These are phyloP conservation scores for Poicephalus meyeri DNA, from an alignment of 2,113 vertebrate genomes.

Conservation along the genomic window DNA sequence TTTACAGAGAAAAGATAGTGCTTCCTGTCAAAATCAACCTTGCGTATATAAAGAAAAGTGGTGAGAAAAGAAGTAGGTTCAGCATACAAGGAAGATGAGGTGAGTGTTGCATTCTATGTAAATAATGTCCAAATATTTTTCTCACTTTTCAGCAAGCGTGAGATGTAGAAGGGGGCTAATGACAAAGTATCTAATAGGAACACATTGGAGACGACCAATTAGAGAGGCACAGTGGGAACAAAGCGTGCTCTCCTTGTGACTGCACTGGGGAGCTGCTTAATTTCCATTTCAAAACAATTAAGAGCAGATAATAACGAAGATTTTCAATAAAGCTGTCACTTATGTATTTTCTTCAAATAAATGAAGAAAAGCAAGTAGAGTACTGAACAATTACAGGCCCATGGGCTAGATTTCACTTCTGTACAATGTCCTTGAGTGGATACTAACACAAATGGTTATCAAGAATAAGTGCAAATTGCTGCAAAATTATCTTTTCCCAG, in stretches of 20 bases:
- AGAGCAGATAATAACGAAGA: conserved; percentile 2
- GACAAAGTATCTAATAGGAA: neutral
- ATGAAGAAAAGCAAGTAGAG: conserved; percentile 29
- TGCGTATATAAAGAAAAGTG: neutral
- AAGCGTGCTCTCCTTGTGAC: neutral
- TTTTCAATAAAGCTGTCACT: conserved; percentile 35
- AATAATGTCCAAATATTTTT: neutral
- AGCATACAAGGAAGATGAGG: neutral
- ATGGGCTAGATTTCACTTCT: conserved; percentile 18
- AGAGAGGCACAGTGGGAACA: neutral
- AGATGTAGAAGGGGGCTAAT: neutral
- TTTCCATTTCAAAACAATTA: conserved; percentile 35
- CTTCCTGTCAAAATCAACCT: neutral
- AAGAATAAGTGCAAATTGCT: neutral
- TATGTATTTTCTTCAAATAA: conserved; percentile 23
- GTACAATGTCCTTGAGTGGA: neutral
- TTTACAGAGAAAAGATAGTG: neutral
- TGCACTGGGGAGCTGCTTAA: neutral
- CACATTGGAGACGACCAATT: neutral
- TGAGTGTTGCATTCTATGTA: neutral
- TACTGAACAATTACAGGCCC: conserved; percentile 14
- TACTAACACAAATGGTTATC: conserved; percentile 41
- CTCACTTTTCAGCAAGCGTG: neutral
- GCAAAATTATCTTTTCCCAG: conserved; percentile 28
- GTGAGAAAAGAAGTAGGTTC: neutral